These are phyloP conservation scores for Phaethon lepturus DNA, from an alignment of 2,113 vertebrate genomes.

Conservation along the genomic window DNA sequence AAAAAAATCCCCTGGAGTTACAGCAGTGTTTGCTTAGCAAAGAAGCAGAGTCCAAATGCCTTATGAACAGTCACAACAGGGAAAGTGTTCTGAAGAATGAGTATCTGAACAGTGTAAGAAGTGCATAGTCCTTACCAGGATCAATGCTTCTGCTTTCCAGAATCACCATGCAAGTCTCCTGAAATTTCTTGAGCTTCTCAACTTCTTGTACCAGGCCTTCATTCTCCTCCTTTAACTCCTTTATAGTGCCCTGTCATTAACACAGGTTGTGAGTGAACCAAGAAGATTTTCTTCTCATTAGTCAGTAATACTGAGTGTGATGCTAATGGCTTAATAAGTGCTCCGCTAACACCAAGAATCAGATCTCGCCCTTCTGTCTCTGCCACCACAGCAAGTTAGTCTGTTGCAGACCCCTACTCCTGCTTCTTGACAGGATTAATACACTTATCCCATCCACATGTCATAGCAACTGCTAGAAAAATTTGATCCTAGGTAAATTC, in stretches of 20 bases:
- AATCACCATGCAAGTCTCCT: conserved; percentile 71
- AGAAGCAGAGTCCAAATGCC: not conserved
- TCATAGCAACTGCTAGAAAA: not conserved
- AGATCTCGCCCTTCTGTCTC: not conserved
- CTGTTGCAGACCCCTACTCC: not conserved
- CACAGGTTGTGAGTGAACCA: not conserved
- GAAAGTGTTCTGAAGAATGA: not conserved
- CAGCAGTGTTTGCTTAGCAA: not conserved
- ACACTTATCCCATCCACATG: not conserved
- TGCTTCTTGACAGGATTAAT: not conserved
- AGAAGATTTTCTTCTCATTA: not conserved
- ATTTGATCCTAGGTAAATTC: not conserved
- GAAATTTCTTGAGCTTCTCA: conserved; percentile 75
- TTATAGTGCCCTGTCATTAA: conserved; percentile 24
- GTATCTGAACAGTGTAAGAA: not conserved
- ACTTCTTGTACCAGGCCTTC: conserved; percentile 65
- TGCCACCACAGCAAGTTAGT: not conserved
- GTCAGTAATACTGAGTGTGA: not conserved
- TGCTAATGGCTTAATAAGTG: not conserved
- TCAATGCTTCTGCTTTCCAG: conserved; percentile 71
- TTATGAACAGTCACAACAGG: not conserved
- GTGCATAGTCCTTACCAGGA: conserved; percentile 63
- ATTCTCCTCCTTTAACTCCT: conserved; percentile 34
- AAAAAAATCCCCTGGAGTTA: not conserved
- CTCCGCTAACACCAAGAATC: not conserved